Evolutionary conservation across 2,888 invertebrate species (phyloP).

Genomic region (Pyrocoelia pectoralis): DNA sequence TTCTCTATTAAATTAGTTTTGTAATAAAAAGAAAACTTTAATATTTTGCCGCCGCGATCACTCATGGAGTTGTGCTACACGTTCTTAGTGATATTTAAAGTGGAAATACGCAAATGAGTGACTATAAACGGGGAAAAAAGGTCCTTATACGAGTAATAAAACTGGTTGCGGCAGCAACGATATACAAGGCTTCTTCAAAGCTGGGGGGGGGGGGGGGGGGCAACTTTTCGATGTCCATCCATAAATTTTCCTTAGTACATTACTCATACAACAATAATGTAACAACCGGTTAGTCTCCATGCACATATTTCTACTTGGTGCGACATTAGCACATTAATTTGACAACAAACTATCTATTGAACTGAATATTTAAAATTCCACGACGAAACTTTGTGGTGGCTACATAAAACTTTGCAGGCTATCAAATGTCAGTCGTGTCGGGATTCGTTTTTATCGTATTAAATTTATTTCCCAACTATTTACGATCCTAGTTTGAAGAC

Average conservation of each 20-base stretch:
- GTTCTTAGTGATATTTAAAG: slow-evolving; percentile 18
- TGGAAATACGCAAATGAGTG: slow-evolving; percentile 24
- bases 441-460: background rate
- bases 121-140: slow-evolving; percentile 6
- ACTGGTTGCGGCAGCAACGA: slow-evolving; percentile 20
- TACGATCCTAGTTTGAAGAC: slow-evolving; percentile 4
- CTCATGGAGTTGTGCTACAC: slow-evolving; percentile 2
- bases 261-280: slow-evolving; percentile 26
- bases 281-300: slow-evolving; percentile 11
- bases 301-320: slow-evolving; percentile 12
- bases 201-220: slow-evolving; percentile 31
- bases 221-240: slow-evolving; percentile 19
- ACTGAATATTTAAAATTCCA: slow-evolving; percentile 23
- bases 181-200: slow-evolving; percentile 25
- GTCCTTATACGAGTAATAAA: background rate
- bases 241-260: slow-evolving; percentile 16
- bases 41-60: background rate
- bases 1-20: background rate
- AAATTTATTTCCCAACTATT: slow-evolving; percentile 18
- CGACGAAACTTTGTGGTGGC: slow-evolving; percentile 13
- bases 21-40: slow-evolving; percentile 5
- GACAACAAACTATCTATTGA: slow-evolving; percentile 22
- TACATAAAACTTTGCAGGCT: slow-evolving; percentile 10
- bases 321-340: slow-evolving; percentile 29
- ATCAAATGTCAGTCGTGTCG: background rate